Conservation (phyloP, 2,113 vertebrate species). For the Pelmatolapia mariae region DNA sequence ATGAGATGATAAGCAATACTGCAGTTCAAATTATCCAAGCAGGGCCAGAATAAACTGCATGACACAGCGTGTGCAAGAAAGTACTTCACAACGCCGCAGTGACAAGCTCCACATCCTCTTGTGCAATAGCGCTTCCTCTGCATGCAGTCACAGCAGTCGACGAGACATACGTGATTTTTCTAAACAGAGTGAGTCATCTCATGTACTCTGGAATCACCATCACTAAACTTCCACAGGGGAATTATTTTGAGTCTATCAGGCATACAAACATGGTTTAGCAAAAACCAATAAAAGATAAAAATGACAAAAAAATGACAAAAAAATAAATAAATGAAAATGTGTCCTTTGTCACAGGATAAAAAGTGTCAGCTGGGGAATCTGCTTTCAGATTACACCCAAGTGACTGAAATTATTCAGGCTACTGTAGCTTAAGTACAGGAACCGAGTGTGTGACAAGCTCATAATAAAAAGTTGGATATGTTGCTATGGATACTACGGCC, state of each 20-base stretch:
- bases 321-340: not conserved
- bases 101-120: not conserved
- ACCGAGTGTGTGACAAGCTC: not conserved
- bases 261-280: not conserved
- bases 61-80: not conserved
- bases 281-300: not conserved
- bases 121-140: not conserved
- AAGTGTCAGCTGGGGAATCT: not conserved
- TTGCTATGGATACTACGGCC: not conserved
- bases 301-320: not conserved
- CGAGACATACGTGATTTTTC: not conserved
- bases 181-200: not conserved
- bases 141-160: not conserved
- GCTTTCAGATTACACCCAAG: not conserved
- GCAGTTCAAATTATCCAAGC: slow-evolving; percentile 4
- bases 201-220: not conserved
- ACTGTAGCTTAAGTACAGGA: not conserved
- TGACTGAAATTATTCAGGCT: not conserved
- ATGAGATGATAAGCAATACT: slow-evolving; percentile 1
- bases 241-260: not conserved
- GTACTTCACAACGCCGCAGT: not conserved
- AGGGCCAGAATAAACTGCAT: not conserved
- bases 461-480: not conserved
- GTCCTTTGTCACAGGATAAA: not conserved
- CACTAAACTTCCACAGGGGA: not conserved